phyloP scores from a whole-genome alignment of 2,888 invertebrate species.

The Synanthedon formicaeformis region DNA sequence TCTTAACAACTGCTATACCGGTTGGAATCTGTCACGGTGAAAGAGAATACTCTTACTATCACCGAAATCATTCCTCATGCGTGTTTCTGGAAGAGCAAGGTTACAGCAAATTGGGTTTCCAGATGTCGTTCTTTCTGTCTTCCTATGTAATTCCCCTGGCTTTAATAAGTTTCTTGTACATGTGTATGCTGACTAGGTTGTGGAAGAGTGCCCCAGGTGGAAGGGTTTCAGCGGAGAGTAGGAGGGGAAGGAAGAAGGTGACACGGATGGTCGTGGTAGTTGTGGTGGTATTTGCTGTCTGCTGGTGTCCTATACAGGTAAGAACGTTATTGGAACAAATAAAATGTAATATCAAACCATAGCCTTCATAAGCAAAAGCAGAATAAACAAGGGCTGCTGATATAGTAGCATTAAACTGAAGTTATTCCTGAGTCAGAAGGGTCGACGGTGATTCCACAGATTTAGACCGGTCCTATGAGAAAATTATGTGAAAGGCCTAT shows the following conservation, averaged over 20 bases:
- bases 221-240: slow-evolving; percentile 82
- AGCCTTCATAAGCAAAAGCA: too few relatives aligned
- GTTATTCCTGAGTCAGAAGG: too few relatives aligned
- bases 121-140: slow-evolving; percentile 87
- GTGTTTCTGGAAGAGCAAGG: slow-evolving; percentile 74
- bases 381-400: too few relatives aligned
- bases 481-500: too few relatives aligned
- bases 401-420: too few relatives aligned
- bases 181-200: slow-evolving; percentile 88
- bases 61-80: slow-evolving; percentile 76
- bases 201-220: slow-evolving; percentile 89
- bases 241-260: slow-evolving; percentile 87
- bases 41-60: slow-evolving; percentile 74
- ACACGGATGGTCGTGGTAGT: slow-evolving; percentile 93
- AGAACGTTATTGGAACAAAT: slow-evolving; percentile 10
- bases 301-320: slow-evolving; percentile 95
- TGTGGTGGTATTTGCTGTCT: slow-evolving; percentile 91
- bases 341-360: too few relatives aligned
- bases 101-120: slow-evolving; percentile 73
- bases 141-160: slow-evolving; percentile 91
- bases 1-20: slow-evolving; percentile 82
- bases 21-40: slow-evolving; percentile 83
- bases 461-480: too few relatives aligned
- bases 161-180: slow-evolving; percentile 87
- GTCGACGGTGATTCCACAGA: too few relatives aligned